Evolutionary conservation across 2,797 vertebrate genomes (phyloP).

Genomic region (Simalia tracyae): DNA sequence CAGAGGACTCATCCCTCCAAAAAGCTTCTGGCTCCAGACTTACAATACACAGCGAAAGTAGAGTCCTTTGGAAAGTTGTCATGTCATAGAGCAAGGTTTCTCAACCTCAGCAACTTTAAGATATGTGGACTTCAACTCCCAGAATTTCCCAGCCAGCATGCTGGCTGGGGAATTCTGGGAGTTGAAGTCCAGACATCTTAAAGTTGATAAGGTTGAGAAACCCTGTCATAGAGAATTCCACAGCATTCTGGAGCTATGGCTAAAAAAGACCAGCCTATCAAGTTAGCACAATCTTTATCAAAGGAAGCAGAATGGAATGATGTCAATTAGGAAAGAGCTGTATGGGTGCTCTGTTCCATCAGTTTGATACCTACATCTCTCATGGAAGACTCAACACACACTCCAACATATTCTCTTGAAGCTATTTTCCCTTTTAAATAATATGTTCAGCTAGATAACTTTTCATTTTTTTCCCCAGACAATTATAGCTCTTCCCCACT

Average conservation of each 20-base stretch:
- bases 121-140: no score
- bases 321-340: neutral
- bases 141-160: no score
- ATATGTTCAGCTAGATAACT: neutral
- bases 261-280: neutral
- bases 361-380: neutral
- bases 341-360: neutral
- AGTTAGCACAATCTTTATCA: neutral
- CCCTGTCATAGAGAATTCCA: neutral
- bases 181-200: no score
- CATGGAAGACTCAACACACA: neutral
- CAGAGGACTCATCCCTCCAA: neutral
- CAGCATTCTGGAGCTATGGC: neutral
- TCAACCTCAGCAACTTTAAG: no score
- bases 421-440: neutral
- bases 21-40: neutral
- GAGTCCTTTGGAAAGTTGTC: neutral
- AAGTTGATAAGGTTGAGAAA: no score
- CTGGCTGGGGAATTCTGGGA: no score
- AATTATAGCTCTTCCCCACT: neutral
- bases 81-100: neutral
- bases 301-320: neutral
- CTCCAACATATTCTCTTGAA: neutral
- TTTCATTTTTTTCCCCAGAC: no score
- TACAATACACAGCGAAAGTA: neutral